Base-by-base conservation (phyloP, 2,888 invertebrate genomes). In the Trissonchulus sp. region DNA sequence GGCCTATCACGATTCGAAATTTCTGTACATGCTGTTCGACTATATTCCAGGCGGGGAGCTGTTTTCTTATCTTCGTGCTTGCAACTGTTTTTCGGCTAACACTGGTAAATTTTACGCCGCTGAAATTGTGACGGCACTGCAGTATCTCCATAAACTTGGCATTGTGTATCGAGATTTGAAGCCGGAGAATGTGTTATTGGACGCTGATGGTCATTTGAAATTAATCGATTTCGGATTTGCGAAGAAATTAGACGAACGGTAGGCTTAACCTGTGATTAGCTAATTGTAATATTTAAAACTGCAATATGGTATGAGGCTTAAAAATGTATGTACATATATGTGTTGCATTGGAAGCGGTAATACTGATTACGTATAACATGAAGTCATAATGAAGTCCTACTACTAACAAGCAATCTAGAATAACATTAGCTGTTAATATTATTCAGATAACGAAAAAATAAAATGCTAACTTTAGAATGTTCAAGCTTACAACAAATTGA, bases 211-310 rank as follows among this genome's bases (percentile, higher is more conserved):
- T 0, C 97, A 98, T 85, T 87, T 98, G 82, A 97, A 96, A 87
- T 93, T 98, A 81, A 97, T 96, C 8, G 98, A 98, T 85, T 98
- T 98, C 84, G 97, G 98, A 18, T 98, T 98, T 85, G 95, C 97
- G 68, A 98, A 98, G 86, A 92, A 93, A 83, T 87, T 98, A 69
- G 90, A 91, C 1, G 97, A 97, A 85, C 90, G 90, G 90, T 90
- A 81, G 73, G n/a, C 3, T n/a, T n/a, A n/a, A n/a, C n/a, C n/a
- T n/a, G n/a, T n/a, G n/a, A n/a, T n/a, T n/a, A 65, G 2, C 15
- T 72, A 8, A 28, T 18, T 28, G 60, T 18, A 15, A 48, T 48
- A 18, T 8, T n/a, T 65, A 65, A 18, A 18, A 18, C 15, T 8
- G 3, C 15, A 65, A 65, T 65, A 65, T 18, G 65, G 3, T n/a